phyloP scores from a whole-genome alignment of 2,888 invertebrate species.

The Eilema sororculum region DNA sequence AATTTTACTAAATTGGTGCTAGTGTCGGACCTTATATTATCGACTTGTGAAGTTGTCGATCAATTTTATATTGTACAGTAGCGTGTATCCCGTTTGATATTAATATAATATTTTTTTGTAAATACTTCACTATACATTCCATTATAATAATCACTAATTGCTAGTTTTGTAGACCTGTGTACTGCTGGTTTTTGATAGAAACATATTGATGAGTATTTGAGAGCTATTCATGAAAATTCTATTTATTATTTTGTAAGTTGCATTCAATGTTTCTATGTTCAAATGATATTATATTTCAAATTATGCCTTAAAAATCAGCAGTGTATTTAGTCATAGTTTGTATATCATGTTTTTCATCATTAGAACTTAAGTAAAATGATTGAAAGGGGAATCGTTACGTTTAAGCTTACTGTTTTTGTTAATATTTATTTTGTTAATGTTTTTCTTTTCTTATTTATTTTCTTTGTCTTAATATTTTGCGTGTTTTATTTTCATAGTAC shows the following conservation, averaged over 20 bases:
- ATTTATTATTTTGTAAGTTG: slow-evolving; percentile 45
- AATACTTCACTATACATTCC: slow-evolving; percentile 73
- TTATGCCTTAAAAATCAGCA: slow-evolving; percentile 44
- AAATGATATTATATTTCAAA: slow-evolving; percentile 38
- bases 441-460: slow-evolving; percentile 69
- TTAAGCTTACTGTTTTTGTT: slow-evolving; percentile 83
- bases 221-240: slow-evolving; percentile 27
- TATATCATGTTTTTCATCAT: slow-evolving; percentile 29
- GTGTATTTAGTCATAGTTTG: slow-evolving; percentile 28
- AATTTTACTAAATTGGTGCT: slow-evolving; percentile 63
- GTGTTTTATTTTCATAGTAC: slow-evolving; percentile 68
- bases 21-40: slow-evolving; percentile 52
- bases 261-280: slow-evolving; percentile 30
- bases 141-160: slow-evolving; percentile 53
- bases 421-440: slow-evolving; percentile 82
- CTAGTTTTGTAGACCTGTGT: slow-evolving; percentile 33
- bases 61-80: slow-evolving; percentile 26
- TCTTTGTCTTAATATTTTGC: slow-evolving; percentile 65
- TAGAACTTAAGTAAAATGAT: slow-evolving; percentile 59
- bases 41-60: slow-evolving; percentile 29
- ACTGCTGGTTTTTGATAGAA: slow-evolving; percentile 43
- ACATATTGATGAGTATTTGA: slow-evolving; percentile 26
- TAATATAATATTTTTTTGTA: slow-evolving; percentile 62
- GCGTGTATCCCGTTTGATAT: slow-evolving; percentile 39
- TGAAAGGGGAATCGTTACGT: slow-evolving; percentile 86